Base-by-base conservation (phyloP, 1,140 invertebrate species). In the Bradysia coprophila region DNA sequence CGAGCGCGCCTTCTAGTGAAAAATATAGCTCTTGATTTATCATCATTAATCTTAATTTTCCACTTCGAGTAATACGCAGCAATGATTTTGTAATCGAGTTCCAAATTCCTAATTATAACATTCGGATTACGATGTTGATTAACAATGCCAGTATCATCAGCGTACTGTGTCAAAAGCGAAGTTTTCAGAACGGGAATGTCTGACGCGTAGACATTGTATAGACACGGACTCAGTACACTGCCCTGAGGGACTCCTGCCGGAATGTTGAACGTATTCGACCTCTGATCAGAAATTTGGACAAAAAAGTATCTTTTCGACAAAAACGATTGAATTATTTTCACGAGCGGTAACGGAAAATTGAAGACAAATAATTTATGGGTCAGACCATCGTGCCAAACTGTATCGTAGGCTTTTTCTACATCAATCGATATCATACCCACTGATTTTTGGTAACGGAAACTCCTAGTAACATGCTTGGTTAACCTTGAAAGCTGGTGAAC, bases 391-490 rank as follows among this genome's bases (percentile, higher is more conserved):
- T 52, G 51, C 57, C 55, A 59, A 1, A 62, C 51, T 32, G 47
- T 46, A 43, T 62, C 51, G 38, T 61, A 56, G 0, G 60, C 55
- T 45, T 56, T 52, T 22, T 46, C 33, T 1, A 60, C 47, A 28
- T 62, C 55, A 1, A 61, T 43, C 21, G 58, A 55, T 2, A 53
- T 49, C 11, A 46, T 54, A 33, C 45, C 45, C 39, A 48, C 54
- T 36, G 46, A 51, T 41, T 49, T 21, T 50, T 48, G 53, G 24
- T 49, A 38, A 46, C 57, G 49, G 3, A 55, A 38, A 10, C 19
- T 13, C 37, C 47, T 21, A 1, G 21, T 36, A 18, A 59, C 51
- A 3, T 21, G 36, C 28, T 51, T 43, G 8, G 39, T 33, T 13
- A 57, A 40, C 42, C 46, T 40, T 28, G 49, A 39, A 15, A 50